A percentile compares a stretch with the other conserved stretches of the same genome.
Conservation (phyloP, 2,888 invertebrate genomes). For the Cosmopolites sordidus region DNA sequence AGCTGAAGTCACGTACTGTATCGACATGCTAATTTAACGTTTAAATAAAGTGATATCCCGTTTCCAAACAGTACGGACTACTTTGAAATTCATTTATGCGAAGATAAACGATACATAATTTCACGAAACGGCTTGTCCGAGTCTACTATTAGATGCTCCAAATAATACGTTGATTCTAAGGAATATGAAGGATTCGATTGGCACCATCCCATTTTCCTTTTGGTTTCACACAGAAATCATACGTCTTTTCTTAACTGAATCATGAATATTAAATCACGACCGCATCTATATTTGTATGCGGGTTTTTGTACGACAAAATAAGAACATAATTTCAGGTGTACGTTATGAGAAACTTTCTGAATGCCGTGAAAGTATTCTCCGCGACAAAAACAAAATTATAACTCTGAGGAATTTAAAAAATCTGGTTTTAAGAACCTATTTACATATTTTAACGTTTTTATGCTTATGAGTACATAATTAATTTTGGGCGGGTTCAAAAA, state of each 20-base stretch:
- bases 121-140: neutral
- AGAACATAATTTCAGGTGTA: too few species aligned
- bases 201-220: neutral
- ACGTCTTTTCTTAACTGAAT: neutral
- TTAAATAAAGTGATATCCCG: constrained; percentile 1
- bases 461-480: too few species aligned
- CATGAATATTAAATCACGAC: neutral
- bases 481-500: too few species aligned
- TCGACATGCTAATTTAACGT: neutral
- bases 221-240: neutral
- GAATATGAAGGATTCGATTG: neutral
- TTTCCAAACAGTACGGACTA: neutral
- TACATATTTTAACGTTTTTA: too few species aligned
- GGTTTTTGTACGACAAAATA: too few species aligned
- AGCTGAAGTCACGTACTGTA: neutral
- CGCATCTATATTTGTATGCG: too few species aligned
- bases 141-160: constrained; percentile 1
- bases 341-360: too few species aligned
- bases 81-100: neutral
- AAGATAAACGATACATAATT: constrained; percentile 1
- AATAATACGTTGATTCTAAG: constrained; percentile 1
- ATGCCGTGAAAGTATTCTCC: too few species aligned
- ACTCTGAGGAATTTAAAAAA: too few species aligned
- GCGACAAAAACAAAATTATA: too few species aligned
- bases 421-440: too few species aligned